Evolutionary conservation across 1,140 invertebrate species (phyloP).

Genomic region (Papilio glaucus): DNA sequence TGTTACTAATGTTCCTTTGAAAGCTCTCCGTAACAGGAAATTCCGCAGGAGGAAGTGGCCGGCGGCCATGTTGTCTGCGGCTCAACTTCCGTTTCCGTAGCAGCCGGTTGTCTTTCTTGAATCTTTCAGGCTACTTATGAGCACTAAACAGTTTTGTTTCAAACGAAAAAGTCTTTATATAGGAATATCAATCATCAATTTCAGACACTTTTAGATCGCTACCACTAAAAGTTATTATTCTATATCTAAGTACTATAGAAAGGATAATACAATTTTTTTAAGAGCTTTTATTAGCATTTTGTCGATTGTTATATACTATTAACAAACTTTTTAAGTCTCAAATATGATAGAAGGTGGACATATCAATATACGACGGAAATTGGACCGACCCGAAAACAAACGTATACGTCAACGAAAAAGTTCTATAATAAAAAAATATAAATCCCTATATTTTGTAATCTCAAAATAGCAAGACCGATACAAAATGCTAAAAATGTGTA

Average conservation of each 20-base stretch:
- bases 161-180: constrained; percentile 30
- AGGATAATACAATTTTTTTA: too few relatives aligned
- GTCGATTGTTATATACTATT: too few relatives aligned
- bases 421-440: constrained; percentile 15
- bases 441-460: too few relatives aligned
- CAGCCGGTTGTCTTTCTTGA: constrained; percentile 54
- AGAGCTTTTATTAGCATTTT: too few relatives aligned
- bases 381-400: too few relatives aligned
- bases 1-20: constrained; percentile 50
- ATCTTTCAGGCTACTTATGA: constrained; percentile 54
- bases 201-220: too few relatives aligned
- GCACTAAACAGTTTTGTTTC: constrained; percentile 54
- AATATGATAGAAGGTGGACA: constrained; percentile 14
- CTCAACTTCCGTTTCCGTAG: constrained; percentile 59
- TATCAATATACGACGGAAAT: too few relatives aligned
- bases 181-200: too few relatives aligned
- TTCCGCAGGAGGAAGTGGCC: constrained; percentile 62
- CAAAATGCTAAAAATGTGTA: constrained; percentile 35
- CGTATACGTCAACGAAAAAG: too few relatives aligned
- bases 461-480: background rate
- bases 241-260: too few relatives aligned
- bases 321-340: too few relatives aligned
- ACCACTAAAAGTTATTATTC: too few relatives aligned
- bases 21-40: constrained; percentile 46
- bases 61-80: constrained; percentile 73